Evolutionary conservation across 2,113 vertebrate species (phyloP).

Genomic region (Brachyistius frenatus): DNA sequence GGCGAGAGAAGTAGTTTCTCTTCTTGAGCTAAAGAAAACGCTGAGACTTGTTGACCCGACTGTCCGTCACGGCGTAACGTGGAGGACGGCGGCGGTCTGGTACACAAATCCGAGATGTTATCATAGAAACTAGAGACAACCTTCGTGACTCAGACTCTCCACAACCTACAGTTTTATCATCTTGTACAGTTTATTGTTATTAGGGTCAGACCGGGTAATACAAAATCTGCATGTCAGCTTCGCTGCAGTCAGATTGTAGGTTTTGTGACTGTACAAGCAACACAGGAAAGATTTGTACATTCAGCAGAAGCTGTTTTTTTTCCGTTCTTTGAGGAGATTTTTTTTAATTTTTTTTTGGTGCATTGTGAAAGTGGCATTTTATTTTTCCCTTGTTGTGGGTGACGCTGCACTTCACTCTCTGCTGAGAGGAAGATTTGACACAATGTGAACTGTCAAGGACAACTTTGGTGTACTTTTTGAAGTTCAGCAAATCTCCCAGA

Average conservation of each 20-base stretch:
- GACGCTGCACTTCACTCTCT: conserved; percentile 11
- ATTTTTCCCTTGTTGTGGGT: conserved; percentile 2
- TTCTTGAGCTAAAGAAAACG: too few species aligned
- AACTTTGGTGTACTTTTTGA: conserved; percentile 18
- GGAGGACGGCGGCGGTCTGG: neutral
- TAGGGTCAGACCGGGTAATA: neutral
- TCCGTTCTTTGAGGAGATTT: neutral
- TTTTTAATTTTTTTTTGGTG: neutral
- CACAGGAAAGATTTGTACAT: neutral
- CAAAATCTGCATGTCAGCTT: neutral
- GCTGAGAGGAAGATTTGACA: conserved; percentile 20
- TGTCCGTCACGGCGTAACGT: too few species aligned
- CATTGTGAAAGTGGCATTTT: neutral
- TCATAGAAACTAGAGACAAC: too few species aligned
- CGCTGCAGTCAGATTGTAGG: conserved; percentile 4
- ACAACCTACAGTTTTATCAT: neutral
- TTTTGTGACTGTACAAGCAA: too few species aligned
- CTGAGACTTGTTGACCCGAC: too few species aligned
- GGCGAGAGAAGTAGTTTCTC: too few species aligned
- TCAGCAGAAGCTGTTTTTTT: neutral
- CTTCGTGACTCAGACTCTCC: too few species aligned
- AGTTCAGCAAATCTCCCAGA: conserved; percentile 10
- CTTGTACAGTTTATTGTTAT: neutral
- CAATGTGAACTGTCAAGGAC: conserved; percentile 21
- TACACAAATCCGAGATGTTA: neutral